Evolutionary conservation across 2,888 invertebrate species (phyloP), one percentile per base, ranked within the genome.

Genomic region (Machimus rusticus): DNA sequence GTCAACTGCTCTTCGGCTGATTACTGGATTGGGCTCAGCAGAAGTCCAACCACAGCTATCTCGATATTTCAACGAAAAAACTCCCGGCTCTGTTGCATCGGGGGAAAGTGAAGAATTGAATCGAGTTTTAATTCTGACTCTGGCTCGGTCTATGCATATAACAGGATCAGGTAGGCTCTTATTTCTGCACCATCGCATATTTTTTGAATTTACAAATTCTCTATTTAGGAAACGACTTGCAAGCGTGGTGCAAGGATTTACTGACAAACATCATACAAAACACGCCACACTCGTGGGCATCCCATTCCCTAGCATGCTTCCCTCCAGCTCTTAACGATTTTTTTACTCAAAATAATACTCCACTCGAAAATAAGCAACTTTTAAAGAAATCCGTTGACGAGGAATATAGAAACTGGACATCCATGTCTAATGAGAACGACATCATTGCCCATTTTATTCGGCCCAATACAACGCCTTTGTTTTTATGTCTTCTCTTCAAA

Each of bases 401-500:
- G 91, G 99, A 99, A 91, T 99, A 98, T 91, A 94, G 98, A 89
- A 99, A 98, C 92, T 99, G 98, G 98, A 97, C 96, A 74, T 97
- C 98, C 0, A 99, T 99, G 98, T 97, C 96, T 74, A 99, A 98
- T 92, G 99, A 99, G 91, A 98, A 98, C 91, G 99, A 99, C 91
- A 97, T 98, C 66, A 97, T 99, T 90, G 96, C 98, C 0, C 99
- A 99, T 92, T 99, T 99, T 92, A 98, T 98, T 0, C 96, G 97
- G 23, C 96, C 97, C n/a, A 97, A 97, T 66, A 97, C 98, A 3
- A 98, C 98, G 51, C 96, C 97, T 0, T 93, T 99, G 28, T 99
- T 99, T 92, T 94, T 99, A 0, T 99, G 99, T 91, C 94, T 99
- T 37, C 93, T 99, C 2, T 99, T 98, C 96, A 99, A 99, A 93